Conservation (phyloP, 1,140 invertebrate genomes). For the Diorhabda elongata region DNA sequence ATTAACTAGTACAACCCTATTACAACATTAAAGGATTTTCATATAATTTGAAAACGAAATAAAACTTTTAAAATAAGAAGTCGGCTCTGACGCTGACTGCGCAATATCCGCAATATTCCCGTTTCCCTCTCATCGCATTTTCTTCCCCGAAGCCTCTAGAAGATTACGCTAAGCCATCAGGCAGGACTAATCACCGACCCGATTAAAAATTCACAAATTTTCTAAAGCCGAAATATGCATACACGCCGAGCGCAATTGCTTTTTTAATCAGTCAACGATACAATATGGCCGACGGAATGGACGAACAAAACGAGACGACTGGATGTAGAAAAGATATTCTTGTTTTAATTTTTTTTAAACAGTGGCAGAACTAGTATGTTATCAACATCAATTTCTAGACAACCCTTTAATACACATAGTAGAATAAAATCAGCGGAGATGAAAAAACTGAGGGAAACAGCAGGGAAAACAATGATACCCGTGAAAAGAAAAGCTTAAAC, state of each 20-base stretch:
- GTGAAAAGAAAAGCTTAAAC: no score
- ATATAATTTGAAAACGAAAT: no score
- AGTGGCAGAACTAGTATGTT: neutral
- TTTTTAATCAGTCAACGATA: constrained; percentile 2
- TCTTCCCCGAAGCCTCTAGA: neutral
- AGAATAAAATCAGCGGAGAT: no score
- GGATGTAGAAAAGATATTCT: neutral
- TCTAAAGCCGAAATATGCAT: constrained; percentile 2
- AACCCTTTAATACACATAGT: no score
- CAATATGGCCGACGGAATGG: neutral
- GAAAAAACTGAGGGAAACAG: no score
- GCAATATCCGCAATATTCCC: neutral
- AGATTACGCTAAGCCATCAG: constrained; percentile 1
- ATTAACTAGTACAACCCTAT: no score
- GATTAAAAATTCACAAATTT: constrained; percentile 3
- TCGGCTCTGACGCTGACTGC: neutral
- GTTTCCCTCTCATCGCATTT: neutral
- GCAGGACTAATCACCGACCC: neutral
- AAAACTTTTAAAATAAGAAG: neutral
- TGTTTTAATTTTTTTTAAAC: neutral
- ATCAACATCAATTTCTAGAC: no score
- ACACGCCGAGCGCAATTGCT: constrained; percentile 1
- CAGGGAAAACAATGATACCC: no score
- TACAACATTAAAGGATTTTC: no score
- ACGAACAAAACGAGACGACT: neutral